Percentiles rank a stretch among this genome's conserved stretches.
phyloP scores from a whole-genome alignment of 2,888 invertebrate genomes.

The Flexamia atlantica region DNA sequence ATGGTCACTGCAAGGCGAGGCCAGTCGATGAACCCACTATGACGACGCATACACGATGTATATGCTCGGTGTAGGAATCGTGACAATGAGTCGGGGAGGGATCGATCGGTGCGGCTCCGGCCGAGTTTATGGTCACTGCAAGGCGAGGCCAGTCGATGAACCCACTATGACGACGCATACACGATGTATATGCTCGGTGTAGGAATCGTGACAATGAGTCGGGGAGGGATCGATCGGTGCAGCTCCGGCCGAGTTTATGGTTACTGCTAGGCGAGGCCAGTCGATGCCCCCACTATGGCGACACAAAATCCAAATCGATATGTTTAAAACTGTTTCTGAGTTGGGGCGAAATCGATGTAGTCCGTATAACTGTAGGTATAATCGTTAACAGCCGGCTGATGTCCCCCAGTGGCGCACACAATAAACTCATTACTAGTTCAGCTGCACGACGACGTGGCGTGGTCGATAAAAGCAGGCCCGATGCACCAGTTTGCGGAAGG shows the following conservation, averaged over 20 bases:
- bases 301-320: no score
- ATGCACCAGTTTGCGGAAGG: no score
- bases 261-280: constrained; percentile 6
- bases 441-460: no score
- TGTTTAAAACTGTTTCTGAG: no score
- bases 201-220: not conserved
- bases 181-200: not conserved
- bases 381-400: no score
- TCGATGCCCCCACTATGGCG: not conserved
- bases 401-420: no score
- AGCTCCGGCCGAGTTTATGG: constrained; percentile 19
- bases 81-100: not conserved
- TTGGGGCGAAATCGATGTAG: no score
- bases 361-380: no score
- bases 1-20: not conserved
- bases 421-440: no score
- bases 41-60: not conserved
- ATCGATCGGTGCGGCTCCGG: not conserved
- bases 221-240: not conserved
- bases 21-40: not conserved
- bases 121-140: not conserved
- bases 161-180: not conserved
- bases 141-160: not conserved
- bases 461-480: no score
- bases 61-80: not conserved